Evolutionary conservation across 1,140 invertebrate species (phyloP).

Genomic region (Diorhabda sublineata): DNA sequence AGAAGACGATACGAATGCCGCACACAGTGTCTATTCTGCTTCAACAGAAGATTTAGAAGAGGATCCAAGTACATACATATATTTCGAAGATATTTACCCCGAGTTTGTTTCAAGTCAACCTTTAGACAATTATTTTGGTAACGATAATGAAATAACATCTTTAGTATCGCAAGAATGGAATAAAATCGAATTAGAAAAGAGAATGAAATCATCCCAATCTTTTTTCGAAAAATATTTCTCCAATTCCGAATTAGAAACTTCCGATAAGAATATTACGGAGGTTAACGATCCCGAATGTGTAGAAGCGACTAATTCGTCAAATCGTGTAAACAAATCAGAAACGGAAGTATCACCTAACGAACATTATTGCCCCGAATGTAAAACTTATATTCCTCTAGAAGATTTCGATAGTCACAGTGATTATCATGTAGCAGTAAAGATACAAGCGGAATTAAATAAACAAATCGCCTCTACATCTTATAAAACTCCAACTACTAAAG

Average conservation of each 20-base stretch:
- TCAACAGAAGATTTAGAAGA: constrained; percentile 29
- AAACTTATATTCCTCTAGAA: constrained; percentile 53
- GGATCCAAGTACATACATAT: constrained; percentile 23
- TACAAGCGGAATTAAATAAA: constrained; percentile 54
- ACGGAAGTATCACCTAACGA: constrained; percentile 10
- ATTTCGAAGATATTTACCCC: constrained; percentile 30
- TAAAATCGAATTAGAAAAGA: background rate
- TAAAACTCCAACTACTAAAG: background rate
- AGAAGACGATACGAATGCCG: constrained; percentile 26
- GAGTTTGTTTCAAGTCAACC: constrained; percentile 23
- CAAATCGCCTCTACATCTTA: background rate
- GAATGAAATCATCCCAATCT: constrained; percentile 28
- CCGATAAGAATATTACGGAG: background rate
- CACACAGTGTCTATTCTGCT: constrained; percentile 22
- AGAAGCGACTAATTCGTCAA: background rate
- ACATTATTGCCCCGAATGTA: constrained; percentile 50
- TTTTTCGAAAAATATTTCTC: constrained; percentile 52
- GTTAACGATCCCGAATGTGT: background rate
- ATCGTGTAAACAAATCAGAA: background rate
- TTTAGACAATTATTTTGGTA: background rate
- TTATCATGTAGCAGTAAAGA: constrained; percentile 65
- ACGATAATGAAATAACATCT: background rate
- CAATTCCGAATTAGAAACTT: constrained; percentile 11
- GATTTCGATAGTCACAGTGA: constrained; percentile 63
- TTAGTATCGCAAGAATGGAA: background rate